Evolutionary conservation across 2,888 invertebrate genomes (phyloP).

Genomic region (Cerastoderma edule): DNA sequence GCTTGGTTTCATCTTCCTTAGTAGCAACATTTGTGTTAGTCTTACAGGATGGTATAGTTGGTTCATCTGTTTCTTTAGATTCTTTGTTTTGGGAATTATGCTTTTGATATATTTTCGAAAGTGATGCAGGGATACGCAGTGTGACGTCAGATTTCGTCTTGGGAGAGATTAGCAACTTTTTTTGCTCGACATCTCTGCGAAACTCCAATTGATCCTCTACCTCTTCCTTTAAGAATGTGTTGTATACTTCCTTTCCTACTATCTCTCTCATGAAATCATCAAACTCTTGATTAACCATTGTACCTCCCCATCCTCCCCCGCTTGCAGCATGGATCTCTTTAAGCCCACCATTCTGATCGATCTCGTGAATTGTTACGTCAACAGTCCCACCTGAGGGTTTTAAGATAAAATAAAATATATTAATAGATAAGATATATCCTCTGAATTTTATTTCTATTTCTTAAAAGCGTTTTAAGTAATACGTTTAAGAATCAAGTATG

Average conservation of each 20-base stretch:
- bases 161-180: constrained; percentile 18
- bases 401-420: neutral
- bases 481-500: neutral
- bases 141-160: neutral
- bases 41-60: too few species aligned
- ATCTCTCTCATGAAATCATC: neutral
- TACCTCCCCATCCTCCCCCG: too few species aligned
- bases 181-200: constrained; percentile 32
- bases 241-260: constrained; percentile 9
- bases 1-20: neutral
- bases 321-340: constrained; percentile 4
- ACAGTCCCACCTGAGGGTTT: neutral
- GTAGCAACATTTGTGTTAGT: constrained; percentile 2
- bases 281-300: constrained; percentile 1
- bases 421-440: too few species aligned
- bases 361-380: too few species aligned
- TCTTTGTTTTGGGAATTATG: too few species aligned
- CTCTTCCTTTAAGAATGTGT: constrained; percentile 11
- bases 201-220: constrained; percentile 32
- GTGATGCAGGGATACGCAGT: constrained; percentile 26
- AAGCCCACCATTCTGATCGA: neutral
- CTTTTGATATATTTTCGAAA: constrained; percentile 2
- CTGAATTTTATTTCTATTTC: neutral
- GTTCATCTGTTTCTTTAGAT: too few species aligned
- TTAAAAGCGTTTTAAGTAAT: neutral